A percentile compares a stretch with the other conserved stretches of the same genome.
phyloP scores from a whole-genome alignment of 1,140 invertebrate species.

The Bombus pyrosoma region DNA sequence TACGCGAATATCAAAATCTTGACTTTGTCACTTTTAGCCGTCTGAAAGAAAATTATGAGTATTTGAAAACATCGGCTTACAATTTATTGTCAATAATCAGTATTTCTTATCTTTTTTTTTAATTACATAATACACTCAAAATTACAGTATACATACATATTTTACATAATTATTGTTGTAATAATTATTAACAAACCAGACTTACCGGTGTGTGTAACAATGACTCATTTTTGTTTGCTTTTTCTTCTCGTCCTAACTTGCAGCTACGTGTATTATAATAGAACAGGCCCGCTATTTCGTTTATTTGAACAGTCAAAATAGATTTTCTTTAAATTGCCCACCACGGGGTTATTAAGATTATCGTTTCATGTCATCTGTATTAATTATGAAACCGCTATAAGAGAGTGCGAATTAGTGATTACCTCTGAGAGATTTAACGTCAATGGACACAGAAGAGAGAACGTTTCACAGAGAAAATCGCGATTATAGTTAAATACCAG shows the following conservation, averaged over 20 bases:
- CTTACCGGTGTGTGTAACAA: conserved; percentile 77
- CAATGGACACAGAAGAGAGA: background rate
- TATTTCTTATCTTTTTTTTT: conserved; percentile 73
- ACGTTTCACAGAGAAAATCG: background rate
- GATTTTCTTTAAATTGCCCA: conserved; percentile 43
- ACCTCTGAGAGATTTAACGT: conserved; percentile 1
- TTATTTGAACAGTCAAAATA: conserved; percentile 56
- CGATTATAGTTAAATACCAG: too few species aligned
- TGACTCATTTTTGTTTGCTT: conserved; percentile 53
- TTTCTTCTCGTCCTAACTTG: conserved; percentile 58
- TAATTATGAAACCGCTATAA: conserved; percentile 19
- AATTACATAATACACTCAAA: conserved; percentile 80
- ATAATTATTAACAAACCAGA: conserved; percentile 82
- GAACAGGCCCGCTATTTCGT: conserved; percentile 47
- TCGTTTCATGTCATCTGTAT: background rate
- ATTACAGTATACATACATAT: conserved; percentile 82
- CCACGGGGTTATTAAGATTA: background rate
- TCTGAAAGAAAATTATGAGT: conserved; percentile 38
- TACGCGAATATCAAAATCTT: background rate
- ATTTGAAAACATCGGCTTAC: conserved; percentile 80
- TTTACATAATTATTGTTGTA: conserved; percentile 81
- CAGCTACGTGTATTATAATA: conserved; percentile 49
- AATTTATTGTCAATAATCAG: conserved; percentile 81
- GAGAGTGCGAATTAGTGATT: conserved; percentile 14
- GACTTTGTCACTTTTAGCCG: background rate